phyloP scores from a whole-genome alignment of 2,888 invertebrate species.

The Brachynemurus nebulosus region DNA sequence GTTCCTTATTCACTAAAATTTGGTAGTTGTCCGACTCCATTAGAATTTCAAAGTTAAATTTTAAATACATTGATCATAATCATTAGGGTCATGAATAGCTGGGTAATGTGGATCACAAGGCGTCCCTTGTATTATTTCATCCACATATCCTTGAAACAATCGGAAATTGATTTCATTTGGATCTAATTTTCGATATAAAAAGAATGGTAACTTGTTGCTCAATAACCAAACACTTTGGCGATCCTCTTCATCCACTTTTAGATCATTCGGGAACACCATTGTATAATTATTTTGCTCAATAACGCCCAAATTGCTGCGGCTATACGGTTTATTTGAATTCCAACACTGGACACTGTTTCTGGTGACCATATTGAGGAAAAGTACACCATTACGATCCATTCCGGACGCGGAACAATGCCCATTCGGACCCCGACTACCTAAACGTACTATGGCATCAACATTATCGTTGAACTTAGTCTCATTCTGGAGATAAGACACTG shows the following conservation, averaged over 20 bases:
- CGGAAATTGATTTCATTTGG: conserved; percentile 56
- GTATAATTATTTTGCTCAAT: conserved; percentile 47
- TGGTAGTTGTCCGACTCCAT: too few relatives aligned
- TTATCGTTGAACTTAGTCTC: conserved; percentile 35
- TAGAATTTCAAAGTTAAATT: too few relatives aligned
- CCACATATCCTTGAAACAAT: conserved; percentile 50
- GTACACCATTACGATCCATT: conserved; percentile 53
- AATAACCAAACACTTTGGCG: conserved; percentile 63
- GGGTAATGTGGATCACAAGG: conserved; percentile 49
- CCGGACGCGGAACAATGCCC: conserved; percentile 64
- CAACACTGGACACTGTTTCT: conserved; percentile 66
- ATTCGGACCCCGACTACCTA: conserved; percentile 37
- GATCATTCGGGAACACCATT: conserved; percentile 66
- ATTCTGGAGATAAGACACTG: conserved; percentile 48
- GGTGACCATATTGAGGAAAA: conserved; percentile 68
- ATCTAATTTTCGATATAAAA: conserved; percentile 49
- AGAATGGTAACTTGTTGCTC: conserved; percentile 60
- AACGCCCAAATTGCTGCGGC: conserved; percentile 43
- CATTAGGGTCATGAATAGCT: neutral
- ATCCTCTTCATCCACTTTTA: conserved; percentile 55
- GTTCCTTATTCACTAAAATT: too few relatives aligned
- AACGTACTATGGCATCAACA: conserved; percentile 26
- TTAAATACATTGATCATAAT: too few relatives aligned
- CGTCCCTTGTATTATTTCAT: conserved; percentile 47
- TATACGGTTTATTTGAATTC: conserved; percentile 59